Percentiles rank a stretch among this genome's conserved stretches.
These are phyloP conservation scores for Hippolais icterina DNA, from an alignment of 2,113 vertebrate genomes.

Conservation along the genomic window DNA sequence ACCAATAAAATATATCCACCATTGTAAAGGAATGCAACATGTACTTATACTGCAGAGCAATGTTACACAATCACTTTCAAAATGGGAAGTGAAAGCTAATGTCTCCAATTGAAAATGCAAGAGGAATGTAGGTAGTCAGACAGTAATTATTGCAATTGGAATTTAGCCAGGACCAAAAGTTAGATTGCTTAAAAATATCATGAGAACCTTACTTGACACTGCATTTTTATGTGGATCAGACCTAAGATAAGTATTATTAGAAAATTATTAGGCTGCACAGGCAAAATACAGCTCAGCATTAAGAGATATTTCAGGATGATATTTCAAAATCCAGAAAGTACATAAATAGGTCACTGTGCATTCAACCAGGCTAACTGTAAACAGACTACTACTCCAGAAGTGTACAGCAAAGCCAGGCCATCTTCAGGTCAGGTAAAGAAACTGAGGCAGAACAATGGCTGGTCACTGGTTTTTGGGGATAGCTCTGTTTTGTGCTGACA, in stretches of 20 bases:
- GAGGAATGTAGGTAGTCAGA: slow-evolving; percentile 48
- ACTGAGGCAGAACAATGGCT: neutral
- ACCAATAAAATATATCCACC: neutral
- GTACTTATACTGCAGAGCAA: slow-evolving; percentile 20
- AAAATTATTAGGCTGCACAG: slow-evolving; percentile 37
- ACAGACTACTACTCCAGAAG: neutral
- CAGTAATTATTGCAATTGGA: slow-evolving; percentile 58
- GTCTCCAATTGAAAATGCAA: slow-evolving; percentile 38
- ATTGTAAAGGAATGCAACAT: neutral
- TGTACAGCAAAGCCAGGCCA: neutral
- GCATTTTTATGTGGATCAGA: slow-evolving; percentile 39
- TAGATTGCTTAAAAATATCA: slow-evolving; percentile 58
- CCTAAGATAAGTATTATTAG: slow-evolving; percentile 54
- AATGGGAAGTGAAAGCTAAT: slow-evolving; percentile 25
- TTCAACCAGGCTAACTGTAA: slow-evolving; percentile 16
- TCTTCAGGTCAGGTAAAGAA: neutral
- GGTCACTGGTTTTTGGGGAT: neutral
- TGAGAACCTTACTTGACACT: slow-evolving; percentile 52
- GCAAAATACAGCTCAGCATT: slow-evolving; percentile 39
- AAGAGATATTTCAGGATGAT: neutral
- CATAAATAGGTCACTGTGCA: slow-evolving; percentile 42
- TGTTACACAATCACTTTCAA: slow-evolving; percentile 39
- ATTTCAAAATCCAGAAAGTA: slow-evolving; percentile 26
- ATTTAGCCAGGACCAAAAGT: slow-evolving; percentile 59
- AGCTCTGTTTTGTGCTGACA: neutral